Evolutionary conservation across 1,140 invertebrate species (phyloP).

Genomic region (Cyphomyrmex costatus): DNA sequence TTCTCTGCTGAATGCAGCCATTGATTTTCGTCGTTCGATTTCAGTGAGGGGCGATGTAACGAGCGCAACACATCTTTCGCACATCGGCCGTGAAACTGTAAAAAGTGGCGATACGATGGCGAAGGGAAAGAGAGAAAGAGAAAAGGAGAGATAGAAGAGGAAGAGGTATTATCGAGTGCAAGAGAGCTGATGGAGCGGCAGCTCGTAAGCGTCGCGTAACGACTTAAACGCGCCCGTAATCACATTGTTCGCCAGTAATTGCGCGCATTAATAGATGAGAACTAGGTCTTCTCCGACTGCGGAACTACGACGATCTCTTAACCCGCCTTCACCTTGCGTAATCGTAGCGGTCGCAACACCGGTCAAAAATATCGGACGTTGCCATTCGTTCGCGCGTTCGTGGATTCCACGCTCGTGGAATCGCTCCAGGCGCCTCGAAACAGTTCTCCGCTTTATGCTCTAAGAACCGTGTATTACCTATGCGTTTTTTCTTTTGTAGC

Average conservation of each 20-base stretch:
- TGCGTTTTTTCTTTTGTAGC: conserved; percentile 64
- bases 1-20: no score
- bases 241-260: conserved; percentile 82
- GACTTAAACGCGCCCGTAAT: conserved; percentile 80
- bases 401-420: conserved; percentile 74
- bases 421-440: conserved; percentile 53
- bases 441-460: conserved; percentile 69
- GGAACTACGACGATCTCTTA: conserved; percentile 58
- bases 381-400: conserved; percentile 44
- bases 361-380: conserved; percentile 62
- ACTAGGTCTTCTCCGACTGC: conserved; percentile 77
- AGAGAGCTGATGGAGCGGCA: conserved; percentile 29
- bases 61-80: conserved; percentile 13
- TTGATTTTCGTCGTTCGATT: conserved; percentile 46
- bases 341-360: conserved; percentile 61
- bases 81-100: conserved; percentile 70
- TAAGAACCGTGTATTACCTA: conserved; percentile 71
- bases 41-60: conserved; percentile 13
- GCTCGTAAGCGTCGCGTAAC: conserved; percentile 75
- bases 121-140: conserved; percentile 44
- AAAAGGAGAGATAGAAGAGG: conserved; percentile 53
- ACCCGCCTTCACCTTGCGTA: conserved; percentile 72
- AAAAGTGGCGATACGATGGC: conserved; percentile 54
- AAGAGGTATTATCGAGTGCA: conserved; percentile 64
- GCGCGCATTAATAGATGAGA: conserved; percentile 83